A percentile compares a stretch with the other conserved stretches of the same genome.
Evolutionary conservation across 2,888 invertebrate genomes (phyloP).

Genomic region (Phortica magna): DNA sequence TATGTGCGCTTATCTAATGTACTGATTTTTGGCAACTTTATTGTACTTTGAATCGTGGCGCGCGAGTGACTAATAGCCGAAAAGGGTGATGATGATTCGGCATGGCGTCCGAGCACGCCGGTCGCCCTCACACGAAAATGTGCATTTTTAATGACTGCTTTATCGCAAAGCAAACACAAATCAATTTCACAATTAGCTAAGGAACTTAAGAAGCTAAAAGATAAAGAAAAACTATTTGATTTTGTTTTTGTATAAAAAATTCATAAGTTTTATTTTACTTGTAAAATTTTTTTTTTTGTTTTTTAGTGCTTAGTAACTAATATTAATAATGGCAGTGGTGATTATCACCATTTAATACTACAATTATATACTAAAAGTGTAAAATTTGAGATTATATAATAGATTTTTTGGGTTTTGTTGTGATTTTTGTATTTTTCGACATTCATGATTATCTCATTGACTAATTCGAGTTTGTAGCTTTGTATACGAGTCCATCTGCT

Average conservation of each 20-base stretch:
- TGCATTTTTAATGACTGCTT: neutral
- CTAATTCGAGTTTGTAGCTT: constrained; percentile 56
- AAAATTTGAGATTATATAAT: constrained; percentile 56
- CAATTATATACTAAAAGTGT: too few relatives aligned
- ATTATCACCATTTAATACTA: too few relatives aligned
- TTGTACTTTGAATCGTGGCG: neutral
- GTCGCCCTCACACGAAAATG: too few relatives aligned
- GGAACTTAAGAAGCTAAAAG: constrained; percentile 13
- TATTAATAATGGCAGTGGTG: too few relatives aligned
- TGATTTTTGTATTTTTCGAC: constrained; percentile 29
- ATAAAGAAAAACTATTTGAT: constrained; percentile 43
- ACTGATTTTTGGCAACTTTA: neutral
- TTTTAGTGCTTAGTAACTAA: neutral
- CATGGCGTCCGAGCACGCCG: constrained; percentile 5
- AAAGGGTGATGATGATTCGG: constrained; percentile 37
- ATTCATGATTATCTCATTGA: constrained; percentile 37
- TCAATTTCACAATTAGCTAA: constrained; percentile 49
- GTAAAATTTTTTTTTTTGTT: constrained; percentile 27
- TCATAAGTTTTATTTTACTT: constrained; percentile 42
- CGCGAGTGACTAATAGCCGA: neutral
- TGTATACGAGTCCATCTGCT: constrained; percentile 33
- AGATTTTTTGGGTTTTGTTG: constrained; percentile 40
- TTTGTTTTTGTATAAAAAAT: constrained; percentile 21
- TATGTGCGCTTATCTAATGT: constrained; percentile 22
- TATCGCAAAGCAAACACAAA: neutral